These are phyloP conservation scores for Stegodyphus dumicola DNA, from an alignment of 1,140 invertebrate species.

Conservation along the genomic window DNA sequence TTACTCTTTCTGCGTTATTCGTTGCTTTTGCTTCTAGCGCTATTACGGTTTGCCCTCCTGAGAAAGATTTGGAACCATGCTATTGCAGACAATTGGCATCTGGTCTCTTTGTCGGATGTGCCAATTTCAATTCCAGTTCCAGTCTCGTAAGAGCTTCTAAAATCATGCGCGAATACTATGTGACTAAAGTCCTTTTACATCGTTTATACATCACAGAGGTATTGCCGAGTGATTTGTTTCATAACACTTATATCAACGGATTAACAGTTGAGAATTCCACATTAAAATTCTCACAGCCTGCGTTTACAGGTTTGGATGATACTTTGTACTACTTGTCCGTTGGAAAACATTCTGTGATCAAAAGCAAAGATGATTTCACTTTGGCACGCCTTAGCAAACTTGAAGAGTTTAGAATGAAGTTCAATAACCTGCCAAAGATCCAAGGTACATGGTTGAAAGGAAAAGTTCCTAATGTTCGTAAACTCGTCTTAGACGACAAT, in stretches of 20 bases:
- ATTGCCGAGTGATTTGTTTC: constrained; percentile 12
- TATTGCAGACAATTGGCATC: constrained; percentile 14
- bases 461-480: constrained; percentile 27
- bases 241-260: constrained; percentile 21
- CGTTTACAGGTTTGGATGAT: constrained; percentile 24
- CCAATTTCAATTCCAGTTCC: constrained; percentile 9
- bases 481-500: constrained; percentile 20
- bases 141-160: constrained; percentile 6
- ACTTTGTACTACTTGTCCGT: constrained; percentile 19
- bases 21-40: background rate
- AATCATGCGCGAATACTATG: constrained; percentile 20
- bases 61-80: constrained; percentile 20
- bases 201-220: constrained; percentile 1
- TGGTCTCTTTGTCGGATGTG: constrained; percentile 17
- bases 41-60: constrained; percentile 4
- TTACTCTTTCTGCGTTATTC: too few species aligned
- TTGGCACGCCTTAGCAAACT: constrained; percentile 25
- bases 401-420: constrained; percentile 10
- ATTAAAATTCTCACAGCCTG: constrained; percentile 13
- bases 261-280: constrained; percentile 10
- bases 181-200: constrained; percentile 25
- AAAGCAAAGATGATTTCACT: constrained; percentile 21
- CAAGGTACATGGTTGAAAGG: constrained; percentile 32
- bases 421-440: background rate
- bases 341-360: constrained; percentile 20